Conservation (phyloP, 37 sponge, comb jelly and placozoan genomes). For the Dysidea cf. avara region DNA sequence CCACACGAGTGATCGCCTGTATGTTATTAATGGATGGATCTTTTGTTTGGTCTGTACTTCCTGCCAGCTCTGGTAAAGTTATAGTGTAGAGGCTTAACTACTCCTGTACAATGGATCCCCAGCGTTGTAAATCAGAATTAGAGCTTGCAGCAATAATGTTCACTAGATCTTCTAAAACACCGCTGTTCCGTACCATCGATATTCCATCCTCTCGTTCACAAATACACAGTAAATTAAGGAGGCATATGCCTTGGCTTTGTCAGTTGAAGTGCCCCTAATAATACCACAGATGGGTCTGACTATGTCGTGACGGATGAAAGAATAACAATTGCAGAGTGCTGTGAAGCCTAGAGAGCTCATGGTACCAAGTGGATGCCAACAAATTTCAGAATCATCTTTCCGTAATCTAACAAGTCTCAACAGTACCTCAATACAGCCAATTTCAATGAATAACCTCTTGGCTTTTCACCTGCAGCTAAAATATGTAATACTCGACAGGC, state of each 20-base stretch:
- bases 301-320: conserved; percentile 40
- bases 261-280: conserved; percentile 27
- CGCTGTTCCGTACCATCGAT: conserved; percentile 18
- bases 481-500: conserved; percentile 81
- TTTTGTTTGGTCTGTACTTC: no score
- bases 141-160: conserved; percentile 19
- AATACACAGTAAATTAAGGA: conserved; percentile 44
- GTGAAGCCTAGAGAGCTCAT: conserved; percentile 72
- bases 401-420: conserved; percentile 26
- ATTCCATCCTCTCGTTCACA: conserved; percentile 59
- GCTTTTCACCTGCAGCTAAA: conserved; percentile 63
- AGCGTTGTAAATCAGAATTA: conserved; percentile 56
- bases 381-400: conserved; percentile 34
- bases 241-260: conserved; percentile 57
- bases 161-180: conserved; percentile 11
- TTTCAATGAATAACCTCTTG: conserved; percentile 55
- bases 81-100: conserved; percentile 60
- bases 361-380: conserved; percentile 65
- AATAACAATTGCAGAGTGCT: conserved; percentile 49
- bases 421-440: conserved; percentile 42
- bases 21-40: no score
- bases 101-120: conserved; percentile 65
- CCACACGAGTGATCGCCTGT: no score
- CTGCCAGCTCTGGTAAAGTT: not conserved
- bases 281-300: conserved; percentile 22